These are phyloP conservation scores for Celastrina argiolus DNA, from an alignment of 2,888 invertebrate species.

Conservation along the genomic window DNA sequence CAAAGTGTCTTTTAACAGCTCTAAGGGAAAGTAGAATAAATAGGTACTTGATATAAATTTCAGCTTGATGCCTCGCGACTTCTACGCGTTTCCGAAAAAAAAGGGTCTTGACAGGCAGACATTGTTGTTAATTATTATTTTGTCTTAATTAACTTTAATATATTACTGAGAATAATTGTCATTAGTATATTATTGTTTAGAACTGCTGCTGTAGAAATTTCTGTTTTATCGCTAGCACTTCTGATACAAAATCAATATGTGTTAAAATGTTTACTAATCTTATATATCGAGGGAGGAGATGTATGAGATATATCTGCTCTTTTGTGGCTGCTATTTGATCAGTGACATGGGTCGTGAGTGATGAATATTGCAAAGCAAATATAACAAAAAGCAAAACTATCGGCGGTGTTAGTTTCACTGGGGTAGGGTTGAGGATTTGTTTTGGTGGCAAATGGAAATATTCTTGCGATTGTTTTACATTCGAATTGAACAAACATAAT, in stretches of 20 bases:
- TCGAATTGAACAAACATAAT: constrained; percentile 6
- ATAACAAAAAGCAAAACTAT: constrained; percentile 77
- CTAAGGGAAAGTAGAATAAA: too few relatives aligned
- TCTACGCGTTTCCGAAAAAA: too few relatives aligned
- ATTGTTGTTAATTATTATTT: too few relatives aligned
- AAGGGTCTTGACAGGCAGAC: too few relatives aligned
- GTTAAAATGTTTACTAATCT: constrained; percentile 56
- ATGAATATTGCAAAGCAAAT: constrained; percentile 77
- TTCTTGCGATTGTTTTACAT: constrained; percentile 25
- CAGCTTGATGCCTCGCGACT: too few relatives aligned
- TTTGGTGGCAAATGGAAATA: constrained; percentile 30
- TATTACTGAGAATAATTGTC: too few relatives aligned
- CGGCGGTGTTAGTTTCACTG: constrained; percentile 70
- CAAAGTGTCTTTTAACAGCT: too few relatives aligned
- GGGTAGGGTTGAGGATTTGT: constrained; percentile 47
- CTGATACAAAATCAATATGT: constrained; percentile 22
- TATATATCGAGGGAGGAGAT: constrained; percentile 68
- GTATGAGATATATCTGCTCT: constrained; percentile 67
- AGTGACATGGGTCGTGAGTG: constrained; percentile 74
- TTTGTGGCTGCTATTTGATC: constrained; percentile 74
- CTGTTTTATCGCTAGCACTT: background rate
- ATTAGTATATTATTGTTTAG: too few relatives aligned
- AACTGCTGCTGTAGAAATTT: background rate
- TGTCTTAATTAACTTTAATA: too few relatives aligned
- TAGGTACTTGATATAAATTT: too few relatives aligned